These are phyloP conservation scores for Desoria tigrina DNA, from an alignment of 2,888 invertebrate species.

Conservation along the genomic window DNA sequence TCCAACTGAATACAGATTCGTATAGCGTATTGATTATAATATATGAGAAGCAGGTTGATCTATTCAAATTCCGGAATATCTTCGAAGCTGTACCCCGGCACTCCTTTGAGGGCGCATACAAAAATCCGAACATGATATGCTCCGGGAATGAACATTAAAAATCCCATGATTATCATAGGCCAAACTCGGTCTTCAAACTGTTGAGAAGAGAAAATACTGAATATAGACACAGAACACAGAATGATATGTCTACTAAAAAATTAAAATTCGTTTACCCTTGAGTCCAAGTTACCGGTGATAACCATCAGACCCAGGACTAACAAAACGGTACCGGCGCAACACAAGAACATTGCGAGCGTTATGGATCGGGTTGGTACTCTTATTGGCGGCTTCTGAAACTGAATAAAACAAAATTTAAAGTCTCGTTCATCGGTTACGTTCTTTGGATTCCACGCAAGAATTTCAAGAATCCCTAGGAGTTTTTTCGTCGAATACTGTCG, in stretches of 20 bases:
- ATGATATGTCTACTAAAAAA: background rate
- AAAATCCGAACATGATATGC: conserved; percentile 83
- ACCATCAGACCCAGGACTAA: conserved; percentile 77
- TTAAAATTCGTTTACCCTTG: conserved; percentile 68
- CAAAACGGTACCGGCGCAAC: conserved; percentile 73
- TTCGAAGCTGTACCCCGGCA: conserved; percentile 80
- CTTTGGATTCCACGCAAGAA: no score
- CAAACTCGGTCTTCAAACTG: conserved; percentile 82
- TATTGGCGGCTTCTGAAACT: conserved; percentile 61
- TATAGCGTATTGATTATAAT: no score
- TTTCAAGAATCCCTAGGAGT: no score
- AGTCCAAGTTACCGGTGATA: conserved; percentile 76
- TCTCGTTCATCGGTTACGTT: no score
- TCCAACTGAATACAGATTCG: no score
- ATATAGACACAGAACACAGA: conserved; percentile 22
- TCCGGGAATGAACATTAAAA: conserved; percentile 87
- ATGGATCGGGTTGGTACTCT: conserved; percentile 85
- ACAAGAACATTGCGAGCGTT: conserved; percentile 71
- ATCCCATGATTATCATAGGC: conserved; percentile 84
- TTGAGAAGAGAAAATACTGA: no score
- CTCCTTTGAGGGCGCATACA: conserved; percentile 73
- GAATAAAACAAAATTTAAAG: no score
- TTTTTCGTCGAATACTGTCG: no score
- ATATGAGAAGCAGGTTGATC: no score
- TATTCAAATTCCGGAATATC: conserved; percentile 85